These are phyloP conservation scores for Lycopodina hypogea DNA, from an alignment of 37 sponge, comb jelly and placozoan species.

Conservation along the genomic window DNA sequence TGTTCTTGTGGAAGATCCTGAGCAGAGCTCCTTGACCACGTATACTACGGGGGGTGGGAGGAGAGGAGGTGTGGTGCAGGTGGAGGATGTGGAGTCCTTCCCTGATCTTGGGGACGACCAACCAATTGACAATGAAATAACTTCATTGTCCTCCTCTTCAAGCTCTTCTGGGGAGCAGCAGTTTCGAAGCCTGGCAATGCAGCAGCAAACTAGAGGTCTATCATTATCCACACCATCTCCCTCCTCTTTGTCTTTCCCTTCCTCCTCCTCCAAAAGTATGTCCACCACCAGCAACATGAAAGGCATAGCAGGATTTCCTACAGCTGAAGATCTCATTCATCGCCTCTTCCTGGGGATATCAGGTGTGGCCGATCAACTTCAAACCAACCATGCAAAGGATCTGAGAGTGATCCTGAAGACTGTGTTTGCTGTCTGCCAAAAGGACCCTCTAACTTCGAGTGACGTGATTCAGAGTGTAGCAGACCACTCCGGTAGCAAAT, in stretches of 20 bases:
- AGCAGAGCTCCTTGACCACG: background rate
- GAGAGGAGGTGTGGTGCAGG: background rate
- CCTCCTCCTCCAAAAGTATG: background rate
- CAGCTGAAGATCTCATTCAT: slow-evolving; percentile 65
- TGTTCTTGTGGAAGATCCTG: background rate
- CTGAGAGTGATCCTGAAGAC: slow-evolving; percentile 72
- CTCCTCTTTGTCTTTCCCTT: background rate
- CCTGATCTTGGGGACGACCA: slow-evolving; percentile 7
- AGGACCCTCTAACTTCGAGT: slow-evolving; percentile 17
- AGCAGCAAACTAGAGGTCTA: background rate
- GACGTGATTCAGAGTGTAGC: background rate
- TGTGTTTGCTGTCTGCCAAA: slow-evolving; percentile 63
- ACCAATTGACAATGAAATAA: slow-evolving; percentile 31
- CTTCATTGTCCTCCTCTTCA: background rate
- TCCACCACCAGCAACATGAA: background rate
- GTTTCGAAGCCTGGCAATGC: background rate
- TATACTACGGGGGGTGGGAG: background rate
- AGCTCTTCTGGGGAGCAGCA: background rate
- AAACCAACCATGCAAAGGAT: slow-evolving; percentile 75
- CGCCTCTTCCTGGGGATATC: slow-evolving; percentile 77
- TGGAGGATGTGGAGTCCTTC: slow-evolving; percentile 12
- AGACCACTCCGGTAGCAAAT: background rate
- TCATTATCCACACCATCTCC: background rate
- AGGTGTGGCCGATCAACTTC: slow-evolving; percentile 82
- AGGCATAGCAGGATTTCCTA: slow-evolving; percentile 54